Evolutionary conservation across 2,113 vertebrate genomes (phyloP), one percentile per base, ranked within the genome.

Genomic region (Ageneiosus marmoratus): DNA sequence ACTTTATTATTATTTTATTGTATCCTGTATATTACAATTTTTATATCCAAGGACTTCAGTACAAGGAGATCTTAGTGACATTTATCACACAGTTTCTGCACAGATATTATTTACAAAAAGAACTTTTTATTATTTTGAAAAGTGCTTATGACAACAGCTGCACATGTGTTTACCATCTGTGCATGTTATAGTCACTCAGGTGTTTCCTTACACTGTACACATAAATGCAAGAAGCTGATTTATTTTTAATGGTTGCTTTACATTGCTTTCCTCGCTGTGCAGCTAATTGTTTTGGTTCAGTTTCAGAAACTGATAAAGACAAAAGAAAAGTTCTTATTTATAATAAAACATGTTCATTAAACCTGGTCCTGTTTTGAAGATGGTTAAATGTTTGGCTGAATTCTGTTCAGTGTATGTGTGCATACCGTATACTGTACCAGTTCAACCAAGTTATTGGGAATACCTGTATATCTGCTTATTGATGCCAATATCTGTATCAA

Each of bases 361-460:
- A 32, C 62, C 80, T 22, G 80, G n/a, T 62, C 24, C 72, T 80
- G 85, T 86, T 87, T 88, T 86, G 87, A 85, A 86, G 46, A 88
- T 12, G 41, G 41, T 46, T 85, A 41, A 69, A 56, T 46, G n/a
- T 16, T 46, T 15, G 1, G 8, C 46, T 11, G 32, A 53, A 46
- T 60, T 69, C 46, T 27, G 22, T 48, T 82, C 15, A 37, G 56
- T 53, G 63, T 41, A 70, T 44, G 50, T 32, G 69, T n/a, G 56
- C 22, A 63, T 73, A 63, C 18, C 81, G 76, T 16, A 41, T 41
- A 69, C 41, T 46, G n/a, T 72, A 72, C 44, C 69, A 16, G 13
- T 48, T 72, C 13, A 1, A 50, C n/a, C 46, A 3, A 20, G 29
- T 50, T 48, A 41, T 34, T 73, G 29, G 44, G n/a, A 51, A 74